Base-by-base conservation (phyloP, 2,113 vertebrate species). In the Cyprinodon variegatus region DNA sequence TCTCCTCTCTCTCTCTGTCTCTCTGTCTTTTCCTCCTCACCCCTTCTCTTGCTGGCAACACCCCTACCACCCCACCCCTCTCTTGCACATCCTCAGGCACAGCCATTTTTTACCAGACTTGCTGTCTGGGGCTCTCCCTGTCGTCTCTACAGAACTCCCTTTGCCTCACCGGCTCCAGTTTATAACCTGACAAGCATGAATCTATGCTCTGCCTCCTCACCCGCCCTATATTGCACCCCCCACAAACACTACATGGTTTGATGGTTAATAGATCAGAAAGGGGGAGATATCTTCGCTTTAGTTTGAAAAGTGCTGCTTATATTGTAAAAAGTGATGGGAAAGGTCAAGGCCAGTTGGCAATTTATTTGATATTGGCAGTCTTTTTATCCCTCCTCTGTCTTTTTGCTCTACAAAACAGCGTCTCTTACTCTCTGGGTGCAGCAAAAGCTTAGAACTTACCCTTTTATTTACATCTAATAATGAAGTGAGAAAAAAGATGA, bases 51-150 rank as follows among this genome's bases (percentile, higher is more conserved):
- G 64, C 75, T 77, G 39, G 50, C 79, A 39, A 69, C 65, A 40
- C 43, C 72, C 11, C 74, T 77, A 50, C 59, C 65, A 36, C 84
- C 48, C 20, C 63, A 59, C 69, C 73, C 29, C 70, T 64, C 76
- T 66, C 2, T 60, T 65, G 15, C 83, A 78, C 83, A 77, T 88
- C 79, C 76, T 76, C 75, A 14, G 81, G 84, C 84, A 72, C 77
- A 70, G 77, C 85, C 79, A 86, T 89, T 84, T 88, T 83, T 83
- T 76, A 72, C 86, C 53, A 80, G 79, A 65, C 72, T 82, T 76
- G 76, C 82, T 75, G 88, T 91, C 86, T 89, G 82, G 91, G 89
- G 88, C 83, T 84, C 84, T 90, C 68, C 48, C 50, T 40, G 68
- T 46, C 37, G 72, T 88, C 86, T 85, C 78, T n/a, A n/a, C 71